Percentiles rank a stretch among this genome's conserved stretches.
Evolutionary conservation across 2,888 invertebrate genomes (phyloP).

Genomic region (Ophraella communa): DNA sequence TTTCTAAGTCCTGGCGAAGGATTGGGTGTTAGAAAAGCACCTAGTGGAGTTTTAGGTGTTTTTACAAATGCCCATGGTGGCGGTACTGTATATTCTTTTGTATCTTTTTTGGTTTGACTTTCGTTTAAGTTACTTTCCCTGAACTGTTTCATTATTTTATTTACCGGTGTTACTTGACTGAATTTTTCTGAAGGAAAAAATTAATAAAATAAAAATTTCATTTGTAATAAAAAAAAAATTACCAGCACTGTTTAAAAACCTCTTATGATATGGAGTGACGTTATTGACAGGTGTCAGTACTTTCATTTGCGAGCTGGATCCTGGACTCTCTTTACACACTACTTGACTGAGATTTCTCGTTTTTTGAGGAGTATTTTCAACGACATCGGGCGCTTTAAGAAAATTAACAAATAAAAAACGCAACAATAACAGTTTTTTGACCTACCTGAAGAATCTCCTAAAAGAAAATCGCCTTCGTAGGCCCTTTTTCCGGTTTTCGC

Average conservation of each 20-base stretch:
- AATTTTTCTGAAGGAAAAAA: constrained; percentile 34
- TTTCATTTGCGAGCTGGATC: constrained; percentile 17
- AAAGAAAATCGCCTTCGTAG: constrained; percentile 65
- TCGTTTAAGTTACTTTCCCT: constrained; percentile 44
- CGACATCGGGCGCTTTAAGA: neutral
- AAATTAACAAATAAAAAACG: neutral
- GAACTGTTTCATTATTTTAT: constrained; percentile 54
- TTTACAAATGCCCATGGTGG: constrained; percentile 48
- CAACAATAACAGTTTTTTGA: neutral
- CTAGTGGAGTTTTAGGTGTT: constrained; percentile 67
- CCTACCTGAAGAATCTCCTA: constrained; percentile 64
- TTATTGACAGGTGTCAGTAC: constrained; percentile 33
- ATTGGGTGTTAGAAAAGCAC: constrained; percentile 60
- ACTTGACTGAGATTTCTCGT: neutral
- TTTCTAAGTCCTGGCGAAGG: constrained; percentile 64
- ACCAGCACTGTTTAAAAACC: constrained; percentile 33
- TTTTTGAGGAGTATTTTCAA: constrained; percentile 17
- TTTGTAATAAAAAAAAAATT: neutral
- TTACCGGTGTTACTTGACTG: constrained; percentile 55
- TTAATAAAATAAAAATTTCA: neutral
- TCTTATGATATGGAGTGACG: constrained; percentile 22
- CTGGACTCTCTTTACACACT: neutral
- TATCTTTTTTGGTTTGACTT: constrained; percentile 38
- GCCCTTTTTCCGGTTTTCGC: constrained; percentile 64
- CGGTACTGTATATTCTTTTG: constrained; percentile 18